Evolutionary conservation across 2,113 vertebrate species (phyloP), one percentile per base, ranked within the genome.

Genomic region (Piprites chloris): DNA sequence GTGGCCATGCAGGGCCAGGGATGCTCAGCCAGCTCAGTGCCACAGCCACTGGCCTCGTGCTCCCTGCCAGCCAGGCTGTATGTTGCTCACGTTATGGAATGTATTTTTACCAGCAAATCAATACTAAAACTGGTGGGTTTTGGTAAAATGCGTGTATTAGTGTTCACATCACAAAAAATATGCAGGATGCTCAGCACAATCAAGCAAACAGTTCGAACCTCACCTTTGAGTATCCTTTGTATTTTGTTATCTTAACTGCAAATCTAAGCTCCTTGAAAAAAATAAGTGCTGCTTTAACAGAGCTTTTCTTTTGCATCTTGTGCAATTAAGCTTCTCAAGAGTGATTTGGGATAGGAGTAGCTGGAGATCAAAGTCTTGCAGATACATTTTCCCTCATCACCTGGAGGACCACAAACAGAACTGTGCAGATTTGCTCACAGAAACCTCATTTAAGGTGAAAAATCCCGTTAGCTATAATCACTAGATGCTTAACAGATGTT

Each of bases 401-500:
- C 85, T 62, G 66, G 63, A 93, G 63, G 59, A 88, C 82, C 91
- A 80, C 9, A 74, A 80, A 66, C 28, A 66, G 44, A 94, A 89
- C 79, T 61, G 20, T 89, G 84, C 67, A 91, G 74, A 90, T 92
- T 92, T 68, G 79, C 46, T 90, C 85, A 90, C 55, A 94, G 85
- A 95, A 94, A 85, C 63, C 71, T 88, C 87, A 90, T 91, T 96
- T 90, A 76, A 86, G 85, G 82, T 83, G 89, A 95, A 94, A 95
- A 96, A 69, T 59, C 78, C 90, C 14, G 2, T 76, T 89, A 87
- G 71, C 75, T 83, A 3, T 78, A 83, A 93, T 87, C 59, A 80
- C 78, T 37, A 90, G 87, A 96, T 94, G 66, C 89, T 83, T 93
- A 96, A 90, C 94, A 95, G 91, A 93, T 95, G 91, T 86, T 79